Evolutionary conservation across 1,140 invertebrate species (phyloP), one percentile per base, ranked within the genome.

Genomic region (Tetragonula clypearis): DNA sequence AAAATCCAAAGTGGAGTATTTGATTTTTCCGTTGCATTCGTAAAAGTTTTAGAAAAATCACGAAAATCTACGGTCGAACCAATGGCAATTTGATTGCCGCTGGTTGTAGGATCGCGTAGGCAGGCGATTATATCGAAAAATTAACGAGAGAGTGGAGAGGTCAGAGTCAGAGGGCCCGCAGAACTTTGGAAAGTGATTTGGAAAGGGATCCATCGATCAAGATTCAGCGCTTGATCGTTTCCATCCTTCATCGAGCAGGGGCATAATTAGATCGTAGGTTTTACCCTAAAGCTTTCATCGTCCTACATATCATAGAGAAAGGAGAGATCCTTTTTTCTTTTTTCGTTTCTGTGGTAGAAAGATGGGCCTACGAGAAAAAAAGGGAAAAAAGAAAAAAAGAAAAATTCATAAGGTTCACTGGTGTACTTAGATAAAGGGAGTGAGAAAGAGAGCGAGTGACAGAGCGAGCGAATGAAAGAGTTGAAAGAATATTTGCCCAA

Each of bases 271-370:
- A 30, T 90, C 58, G 76, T 90, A 90, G 86, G 60, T 58, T 82
- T 90, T 86, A 83, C 79, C 86, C 74, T 87, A 53, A 92, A 91
- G 85, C 88, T 90, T 92, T 92, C 88, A 92, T 90, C 84, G 68
- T 92, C 90, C 88, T 91, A 93, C 92, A 93, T 93, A 93, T 93
- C 92, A 93, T 92, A 87, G 82, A 86, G 55, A 80, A 49, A 75
- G 71, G 71, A 74, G 74, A 83, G 66, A 86, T 41, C 75, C 55
- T 74, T 88, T 77, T 82, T 35, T 35, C 0, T 35, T 35, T 35
- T 2, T 30, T 30, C 1, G 65, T 81, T 78, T 82, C 80, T 79
- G 23, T 66, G 58, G 15, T 62, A 21, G 62, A 86, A 30, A 80
- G 68, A 84, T 62, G 79, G 91, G 87, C 91, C 90, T 92, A 91